A percentile compares a stretch with the other conserved stretches of the same genome.
These are phyloP conservation scores for Drosophila mimica DNA, from an alignment of 2,888 invertebrate genomes.

Conservation along the genomic window DNA sequence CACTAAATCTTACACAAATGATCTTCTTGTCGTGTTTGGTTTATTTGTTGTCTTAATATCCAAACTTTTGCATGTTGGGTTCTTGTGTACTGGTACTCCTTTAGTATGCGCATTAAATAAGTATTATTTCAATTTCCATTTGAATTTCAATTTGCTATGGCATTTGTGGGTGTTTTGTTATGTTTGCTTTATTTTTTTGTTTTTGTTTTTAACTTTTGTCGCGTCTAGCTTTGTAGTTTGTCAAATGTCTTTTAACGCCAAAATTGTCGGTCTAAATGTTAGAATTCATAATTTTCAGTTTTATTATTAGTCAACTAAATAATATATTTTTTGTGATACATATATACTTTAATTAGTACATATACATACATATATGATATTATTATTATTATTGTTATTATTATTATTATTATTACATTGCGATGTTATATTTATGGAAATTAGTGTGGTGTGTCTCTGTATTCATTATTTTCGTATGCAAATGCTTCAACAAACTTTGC, in stretches of 20 bases:
- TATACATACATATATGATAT: constrained; percentile 64
- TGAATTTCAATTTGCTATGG: constrained; percentile 38
- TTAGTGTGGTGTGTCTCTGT: constrained; percentile 35
- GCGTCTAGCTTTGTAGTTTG: constrained; percentile 2
- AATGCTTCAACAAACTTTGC: constrained; percentile 67
- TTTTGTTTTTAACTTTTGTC: neutral
- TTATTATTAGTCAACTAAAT: constrained; percentile 75
- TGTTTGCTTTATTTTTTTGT: neutral
- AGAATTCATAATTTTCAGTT: constrained; percentile 43
- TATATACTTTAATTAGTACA: constrained; percentile 73
- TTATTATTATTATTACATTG: constrained; percentile 41
- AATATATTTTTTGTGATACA: constrained; percentile 64
- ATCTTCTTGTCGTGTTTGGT: constrained; percentile 34
- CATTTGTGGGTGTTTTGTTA: constrained; percentile 11
- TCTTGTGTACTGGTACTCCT: constrained; percentile 34
- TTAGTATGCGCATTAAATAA: constrained; percentile 43
- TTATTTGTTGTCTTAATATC: constrained; percentile 23
- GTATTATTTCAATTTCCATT: constrained; percentile 25
- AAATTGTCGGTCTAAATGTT: constrained; percentile 38
- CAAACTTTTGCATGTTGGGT: constrained; percentile 29
- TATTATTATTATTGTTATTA: constrained; percentile 17
- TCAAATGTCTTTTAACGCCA: constrained; percentile 22
- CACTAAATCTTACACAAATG: constrained; percentile 66
- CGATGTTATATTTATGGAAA: constrained; percentile 61
- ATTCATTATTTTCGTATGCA: constrained; percentile 43